Evolutionary conservation across 92 coral and sea anemone species (phyloP), one percentile per base, ranked within the genome.

Genomic region (Paramuricea clavata): DNA sequence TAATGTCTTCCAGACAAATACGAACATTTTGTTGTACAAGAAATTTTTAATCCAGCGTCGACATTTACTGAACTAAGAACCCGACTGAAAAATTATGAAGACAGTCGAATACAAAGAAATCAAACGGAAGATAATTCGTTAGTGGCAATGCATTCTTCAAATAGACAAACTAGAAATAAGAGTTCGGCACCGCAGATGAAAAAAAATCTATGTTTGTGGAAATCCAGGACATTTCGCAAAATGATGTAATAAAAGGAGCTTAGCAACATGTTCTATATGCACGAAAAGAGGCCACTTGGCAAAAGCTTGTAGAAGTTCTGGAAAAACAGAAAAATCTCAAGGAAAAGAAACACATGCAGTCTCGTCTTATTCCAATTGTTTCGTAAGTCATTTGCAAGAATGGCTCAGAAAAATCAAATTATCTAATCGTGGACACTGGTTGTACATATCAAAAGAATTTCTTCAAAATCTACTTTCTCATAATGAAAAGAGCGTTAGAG

Each of bases 381-480:
- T 21, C 36, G 31, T 67, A 6, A 67, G 36, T 67, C 74, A 6
- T 6, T 26, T 30, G 35, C 7, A 22, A 22, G 74, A 67, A 39
- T 13, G 21, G 12, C 61, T 4, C 61, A 52, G 61, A 52, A 52
- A 52, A 6, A 36, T 6, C 77, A 71, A 39, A n/a, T 23, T 23
- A 73, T 73, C 31, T 73, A 36, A 73, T 73, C 15, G 56, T 73
- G 17, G 78, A 73, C 78, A 73, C 78, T 73, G 57, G 78, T 43
- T 73, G 78, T 15, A 2, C 78, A 70, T 4, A 70, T 34, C 76
- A 70, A 32, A 70, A 34, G 25, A 36, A 21, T 12, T 2, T 70
- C 9, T 70, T 70, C n/a, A 15, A 16, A 70, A 34, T 30, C 47
- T 70, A 70, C 76, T 17, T 12, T 2, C 76, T 6, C 9, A 2